Percentiles rank a stretch among this genome's conserved stretches.
phyloP scores from a whole-genome alignment of 2,797 vertebrate genomes.

The Cynopterus sphinx region DNA sequence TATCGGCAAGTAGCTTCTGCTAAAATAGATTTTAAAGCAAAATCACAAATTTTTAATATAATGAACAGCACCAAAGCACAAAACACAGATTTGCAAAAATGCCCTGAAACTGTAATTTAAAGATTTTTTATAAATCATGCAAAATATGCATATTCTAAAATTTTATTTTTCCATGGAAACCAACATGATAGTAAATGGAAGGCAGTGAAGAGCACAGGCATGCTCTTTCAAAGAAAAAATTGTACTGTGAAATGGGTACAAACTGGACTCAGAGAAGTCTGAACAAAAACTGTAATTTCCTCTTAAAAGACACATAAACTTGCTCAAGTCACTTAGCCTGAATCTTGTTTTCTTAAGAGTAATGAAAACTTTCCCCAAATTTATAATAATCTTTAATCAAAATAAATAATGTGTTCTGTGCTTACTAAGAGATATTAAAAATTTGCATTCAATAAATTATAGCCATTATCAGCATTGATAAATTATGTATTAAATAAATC shows the following conservation, averaged over 20 bases:
- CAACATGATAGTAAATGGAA: neutral
- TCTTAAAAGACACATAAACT: neutral
- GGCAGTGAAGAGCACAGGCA: neutral
- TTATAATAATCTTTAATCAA: neutral
- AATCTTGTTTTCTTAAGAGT: neutral
- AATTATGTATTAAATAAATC: neutral
- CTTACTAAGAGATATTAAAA: neutral
- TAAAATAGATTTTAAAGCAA: conserved; percentile 3
- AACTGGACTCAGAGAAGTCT: neutral
- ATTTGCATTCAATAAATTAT: neutral
- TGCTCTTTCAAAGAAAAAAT: neutral
- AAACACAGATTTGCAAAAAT: neutral
- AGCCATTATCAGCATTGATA: neutral
- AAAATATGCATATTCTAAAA: neutral
- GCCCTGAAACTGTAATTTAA: neutral
- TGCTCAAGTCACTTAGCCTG: neutral
- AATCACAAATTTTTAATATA: neutral
- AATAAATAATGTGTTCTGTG: neutral
- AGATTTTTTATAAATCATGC: neutral
- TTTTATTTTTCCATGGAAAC: neutral
- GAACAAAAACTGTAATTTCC: neutral
- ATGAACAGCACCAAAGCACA: neutral
- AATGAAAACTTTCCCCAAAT: neutral
- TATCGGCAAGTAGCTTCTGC: neutral
- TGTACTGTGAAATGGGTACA: neutral